Evolutionary conservation across 1,140 invertebrate genomes (phyloP).

Genomic region (Aphis craccivora): DNA sequence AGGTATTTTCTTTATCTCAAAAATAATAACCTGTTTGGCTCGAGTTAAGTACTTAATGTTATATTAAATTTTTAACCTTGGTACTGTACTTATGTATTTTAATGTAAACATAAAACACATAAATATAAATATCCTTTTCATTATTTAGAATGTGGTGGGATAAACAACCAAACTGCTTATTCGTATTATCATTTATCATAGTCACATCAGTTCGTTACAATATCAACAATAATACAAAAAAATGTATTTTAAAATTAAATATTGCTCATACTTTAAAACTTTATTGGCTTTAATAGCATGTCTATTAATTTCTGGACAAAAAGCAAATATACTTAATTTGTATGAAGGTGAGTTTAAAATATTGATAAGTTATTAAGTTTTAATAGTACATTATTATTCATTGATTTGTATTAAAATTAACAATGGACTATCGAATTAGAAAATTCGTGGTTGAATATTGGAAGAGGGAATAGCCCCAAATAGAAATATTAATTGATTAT

Average conservation of each 20-base stretch:
- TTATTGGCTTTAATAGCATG: neutral
- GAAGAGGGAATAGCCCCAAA: too few species aligned
- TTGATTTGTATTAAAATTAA: neutral
- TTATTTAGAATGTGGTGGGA: neutral
- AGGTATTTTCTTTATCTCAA: neutral
- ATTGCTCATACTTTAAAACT: neutral
- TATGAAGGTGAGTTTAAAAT: conserved; percentile 24
- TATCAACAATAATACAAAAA: neutral
- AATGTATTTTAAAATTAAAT: neutral
- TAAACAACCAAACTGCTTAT: neutral
- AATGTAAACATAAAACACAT: neutral
- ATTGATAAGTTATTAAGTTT: neutral
- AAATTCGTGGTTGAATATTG: too few species aligned
- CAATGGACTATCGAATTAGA: neutral
- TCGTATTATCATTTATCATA: conserved; percentile 1
- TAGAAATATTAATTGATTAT: neutral
- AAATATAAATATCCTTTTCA: neutral
- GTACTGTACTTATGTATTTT: neutral
- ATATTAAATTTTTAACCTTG: neutral
- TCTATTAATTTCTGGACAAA: neutral
- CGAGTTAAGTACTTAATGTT: neutral
- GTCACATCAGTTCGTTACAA: neutral
- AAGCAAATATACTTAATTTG: neutral
- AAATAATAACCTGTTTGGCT: neutral
- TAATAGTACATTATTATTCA: neutral